phyloP scores from a whole-genome alignment of 2,113 vertebrate species.

The Muscicapa adusta region DNA sequence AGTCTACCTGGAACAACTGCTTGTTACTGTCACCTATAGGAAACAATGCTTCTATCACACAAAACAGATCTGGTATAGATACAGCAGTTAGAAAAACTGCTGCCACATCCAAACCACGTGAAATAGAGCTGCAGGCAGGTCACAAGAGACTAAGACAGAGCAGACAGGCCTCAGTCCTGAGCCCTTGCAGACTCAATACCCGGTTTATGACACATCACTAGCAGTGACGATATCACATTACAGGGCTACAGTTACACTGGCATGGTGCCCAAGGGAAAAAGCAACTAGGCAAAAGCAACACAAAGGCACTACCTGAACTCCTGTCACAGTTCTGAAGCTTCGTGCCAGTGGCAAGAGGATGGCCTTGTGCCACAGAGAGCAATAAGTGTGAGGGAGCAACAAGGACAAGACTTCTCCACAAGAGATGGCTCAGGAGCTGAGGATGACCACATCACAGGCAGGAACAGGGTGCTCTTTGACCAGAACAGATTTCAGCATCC shows the following conservation, averaged over 20 bases:
- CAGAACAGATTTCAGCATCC: background rate
- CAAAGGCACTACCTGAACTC: background rate
- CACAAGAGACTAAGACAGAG: background rate
- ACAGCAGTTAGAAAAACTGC: background rate
- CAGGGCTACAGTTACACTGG: background rate
- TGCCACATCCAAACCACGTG: background rate
- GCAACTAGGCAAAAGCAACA: background rate
- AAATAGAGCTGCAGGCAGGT: background rate
- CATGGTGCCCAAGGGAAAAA: background rate
- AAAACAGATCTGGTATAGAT: background rate
- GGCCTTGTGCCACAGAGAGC: background rate
- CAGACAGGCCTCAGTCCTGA: background rate
- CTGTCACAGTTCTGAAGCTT: background rate
- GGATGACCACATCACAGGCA: background rate
- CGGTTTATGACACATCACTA: background rate
- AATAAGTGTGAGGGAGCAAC: background rate
- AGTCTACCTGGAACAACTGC: background rate
- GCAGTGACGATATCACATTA: background rate
- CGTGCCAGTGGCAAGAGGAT: background rate
- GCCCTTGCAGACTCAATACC: background rate
- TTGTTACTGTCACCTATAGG: background rate
- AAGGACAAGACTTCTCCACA: background rate
- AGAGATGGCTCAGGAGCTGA: background rate
- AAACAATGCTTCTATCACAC: background rate
- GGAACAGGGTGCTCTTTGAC: background rate